Percentiles rank a stretch among this genome's conserved stretches.
phyloP scores from a whole-genome alignment of 2,888 invertebrate species.

The Antheraea assamensis region DNA sequence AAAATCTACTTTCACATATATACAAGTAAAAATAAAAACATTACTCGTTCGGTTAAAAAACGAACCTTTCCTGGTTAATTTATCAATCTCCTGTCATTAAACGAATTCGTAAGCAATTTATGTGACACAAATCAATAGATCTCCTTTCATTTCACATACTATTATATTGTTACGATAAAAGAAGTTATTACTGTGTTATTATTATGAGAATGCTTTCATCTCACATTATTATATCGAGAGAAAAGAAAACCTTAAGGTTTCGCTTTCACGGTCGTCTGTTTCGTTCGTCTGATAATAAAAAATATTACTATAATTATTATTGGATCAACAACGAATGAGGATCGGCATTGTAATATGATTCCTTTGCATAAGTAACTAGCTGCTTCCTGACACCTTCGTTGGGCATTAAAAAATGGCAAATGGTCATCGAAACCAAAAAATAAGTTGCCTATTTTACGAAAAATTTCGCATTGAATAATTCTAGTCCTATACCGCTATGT shows the following conservation, averaged over 20 bases:
- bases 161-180: slow-evolving; percentile 10
- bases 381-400: too few species aligned
- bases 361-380: too few species aligned
- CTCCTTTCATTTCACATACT: not conserved
- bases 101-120: not conserved
- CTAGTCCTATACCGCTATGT: too few species aligned
- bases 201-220: slow-evolving; percentile 19
- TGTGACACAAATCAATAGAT: not conserved
- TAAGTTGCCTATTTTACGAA: too few species aligned
- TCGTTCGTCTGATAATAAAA: slow-evolving; percentile 13
- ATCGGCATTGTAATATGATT: not conserved
- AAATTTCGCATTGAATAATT: too few species aligned
- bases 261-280: slow-evolving; percentile 4
- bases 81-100: not conserved
- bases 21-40: not conserved
- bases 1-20: too few species aligned
- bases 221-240: slow-evolving; percentile 12
- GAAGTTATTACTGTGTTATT: slow-evolving; percentile 13
- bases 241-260: slow-evolving; percentile 7
- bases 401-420: too few species aligned
- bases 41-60: not conserved
- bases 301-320: slow-evolving; percentile 23
- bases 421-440: too few species aligned
- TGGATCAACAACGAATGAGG: not conserved
- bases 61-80: not conserved